Base-by-base conservation (phyloP, 2,888 invertebrate genomes). In the Melanophora roralis region DNA sequence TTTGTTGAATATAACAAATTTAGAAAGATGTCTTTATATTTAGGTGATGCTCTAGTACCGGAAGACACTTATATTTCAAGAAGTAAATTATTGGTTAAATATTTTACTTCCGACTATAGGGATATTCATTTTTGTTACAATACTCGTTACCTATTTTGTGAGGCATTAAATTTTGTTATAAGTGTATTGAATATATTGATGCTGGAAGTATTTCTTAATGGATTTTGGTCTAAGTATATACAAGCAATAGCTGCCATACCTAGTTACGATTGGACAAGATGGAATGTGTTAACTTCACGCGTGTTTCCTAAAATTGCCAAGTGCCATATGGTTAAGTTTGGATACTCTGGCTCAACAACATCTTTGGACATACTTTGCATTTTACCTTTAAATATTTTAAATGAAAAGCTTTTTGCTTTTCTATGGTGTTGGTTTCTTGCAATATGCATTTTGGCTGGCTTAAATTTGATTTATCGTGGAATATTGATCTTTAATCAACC, bases 251-350 rank as follows among this genome's bases (percentile, higher is more conserved):
- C 80, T 0, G 83, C 85, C 12, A 84, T 89, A n/a, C 85, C 86
- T 2, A 51, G 60, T 2, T 88, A 88, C 47, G 81, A 89, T 62
- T 88, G 88, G 87, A 79, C 85, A 2, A 19, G 72, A 36, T 89
- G 89, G 89, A 88, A 88, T 79, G 83, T 84, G n/a, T 83, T 87
- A 36, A 87, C 87, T 2, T 88, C 88, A 2, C 84, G 84, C 32
- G 85, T 89, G 4, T 89, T 89, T 62, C 89, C 89, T 2, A 89
- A 95, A 93, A 93, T 96, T 64, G 96, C 97, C n/a, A 97, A 97
- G 89, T 97, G 97, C 88, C 93, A 93, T 64, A 96, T 97, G 91
- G 93, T 94, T 90, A 95, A 95, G 87, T 97, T 93, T 89, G 97
- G 97, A 90, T 93, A 94, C 1, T 94, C 96, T 4, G 97, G 97